phyloP scores from a whole-genome alignment of 2,888 invertebrate genomes.

The Didymodactylos carnosus region DNA sequence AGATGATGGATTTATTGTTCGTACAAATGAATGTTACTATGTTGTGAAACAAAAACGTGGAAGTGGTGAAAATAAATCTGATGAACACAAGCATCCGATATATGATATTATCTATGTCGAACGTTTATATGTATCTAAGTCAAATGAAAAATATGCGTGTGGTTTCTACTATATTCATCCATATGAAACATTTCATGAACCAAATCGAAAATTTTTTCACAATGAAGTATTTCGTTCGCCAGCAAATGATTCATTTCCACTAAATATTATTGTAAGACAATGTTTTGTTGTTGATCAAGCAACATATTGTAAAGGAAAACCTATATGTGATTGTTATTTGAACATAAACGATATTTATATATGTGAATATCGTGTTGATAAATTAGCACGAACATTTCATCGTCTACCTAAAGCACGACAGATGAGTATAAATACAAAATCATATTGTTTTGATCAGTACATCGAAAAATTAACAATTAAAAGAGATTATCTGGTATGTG shows the following conservation, averaged over 20 bases:
- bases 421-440: conserved; percentile 55
- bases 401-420: conserved; percentile 46
- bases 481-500: conserved; percentile 62
- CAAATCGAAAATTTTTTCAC: background rate
- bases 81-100: background rate
- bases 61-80: background rate
- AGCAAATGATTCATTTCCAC: conserved; percentile 80
- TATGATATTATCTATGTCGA: background rate
- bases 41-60: background rate
- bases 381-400: conserved; percentile 70
- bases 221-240: background rate
- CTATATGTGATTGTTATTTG: conserved; percentile 40
- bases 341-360: conserved; percentile 57
- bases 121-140: background rate
- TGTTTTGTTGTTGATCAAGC: conserved; percentile 86
- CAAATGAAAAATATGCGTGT: background rate
- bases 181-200: background rate
- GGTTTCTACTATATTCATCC: background rate
- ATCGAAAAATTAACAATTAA: conserved; percentile 59
- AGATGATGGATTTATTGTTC: background rate
- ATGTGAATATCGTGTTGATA: conserved; percentile 84
- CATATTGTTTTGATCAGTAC: conserved; percentile 77
- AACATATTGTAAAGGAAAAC: conserved; percentile 65
- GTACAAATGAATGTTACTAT: background rate
- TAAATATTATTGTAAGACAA: conserved; percentile 73